Evolutionary conservation across 1,140 invertebrate genomes (phyloP), one percentile per base, ranked within the genome.

Genomic region (Sinella curviseta): DNA sequence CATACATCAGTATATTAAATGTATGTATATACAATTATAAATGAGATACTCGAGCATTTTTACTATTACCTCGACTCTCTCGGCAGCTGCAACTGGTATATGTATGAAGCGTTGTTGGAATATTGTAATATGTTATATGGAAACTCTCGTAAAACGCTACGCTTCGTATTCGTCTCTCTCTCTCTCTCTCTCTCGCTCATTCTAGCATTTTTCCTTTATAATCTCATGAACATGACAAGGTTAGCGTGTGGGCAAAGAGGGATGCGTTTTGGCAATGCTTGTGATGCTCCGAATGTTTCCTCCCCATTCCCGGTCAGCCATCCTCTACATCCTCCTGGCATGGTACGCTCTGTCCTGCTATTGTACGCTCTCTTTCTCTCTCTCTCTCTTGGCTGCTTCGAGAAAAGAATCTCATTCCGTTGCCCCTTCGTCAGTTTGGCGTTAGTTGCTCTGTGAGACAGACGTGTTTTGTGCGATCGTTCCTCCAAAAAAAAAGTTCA

Each of bases 271-370:
- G 65, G 26, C 65, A 31, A 70, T 70, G 65, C 65, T n/a, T 31
- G 8, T 33, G 65, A 70, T 70, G 65, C 65, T 70, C 65, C 65
- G 65, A 48, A 70, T 70, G 65, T 70, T 70, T 70, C 65, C 65
- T 70, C 65, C 57, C 65, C 26, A 30, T 70, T 48, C 65, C 65
- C 65, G 65, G 65, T 70, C 65, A 70, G 65, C 65, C 65, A 70
- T 70, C 65, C 65, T 70, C 8, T 26, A 48, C 20, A 48, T 33
- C 65, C 8, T 30, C 31, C 65, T 70, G 55, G 55, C 55, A 60
- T 24, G 55, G n/a, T n/a, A n/a, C n/a, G n/a, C n/a, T n/a, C n/a
- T n/a, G n/a, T n/a, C n/a, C n/a, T n/a, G n/a, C n/a, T n/a, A n/a
- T n/a, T n/a, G n/a, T n/a, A n/a, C n/a, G n/a, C n/a, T n/a, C n/a